Evolutionary conservation across 1,140 invertebrate genomes (phyloP), one percentile per base, ranked within the genome.

Genomic region (Caerostris extrusa): DNA sequence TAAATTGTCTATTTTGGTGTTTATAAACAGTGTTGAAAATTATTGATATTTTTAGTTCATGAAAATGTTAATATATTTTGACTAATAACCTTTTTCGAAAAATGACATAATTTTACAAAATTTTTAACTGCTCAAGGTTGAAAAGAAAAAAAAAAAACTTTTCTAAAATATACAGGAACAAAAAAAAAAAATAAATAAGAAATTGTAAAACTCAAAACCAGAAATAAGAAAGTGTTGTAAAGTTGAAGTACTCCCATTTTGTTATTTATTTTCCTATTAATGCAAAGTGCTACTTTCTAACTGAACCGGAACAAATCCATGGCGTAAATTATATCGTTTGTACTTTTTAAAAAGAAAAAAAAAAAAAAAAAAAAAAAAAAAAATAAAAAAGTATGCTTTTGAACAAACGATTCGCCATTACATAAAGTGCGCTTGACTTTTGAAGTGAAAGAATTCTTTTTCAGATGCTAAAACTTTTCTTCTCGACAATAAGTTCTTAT

Each of bases 361-460:
- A n/a, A n/a, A n/a, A n/a, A n/a, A n/a, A n/a, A n/a, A n/a, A n/a
- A n/a, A n/a, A n/a, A n/a, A n/a, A n/a, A n/a, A 12, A 12, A 4
- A 77, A 67, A 64, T 14, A 61, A 7, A 53, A 77, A 53, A 77
- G 34, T 50, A 5, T 53, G 8, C 14, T 77, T 50, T 77, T 10
- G 10, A 12, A 77, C 8, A 77, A 77, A 77, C 53, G 71, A 77
- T 12, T 34, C 12, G 34, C 71, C 50, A 77, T 77, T 77, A 77
- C 34, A 50, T 77, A 77, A 77, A 77, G 34, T 50, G 61, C n/a
- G 61, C n/a, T 67, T 17, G 61, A n/a, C 61, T 14, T 17, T 17
- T 17, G 34, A 12, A 77, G 71, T 77, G 71, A 77, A 77, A 77
- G n/a, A 34, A 77, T 53, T 5, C 50, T 77, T 77, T 77, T 77